Percentiles rank a stretch among this genome's conserved stretches.
These are phyloP conservation scores for Paraescarpia echinospica DNA, from an alignment of 1,140 invertebrate species.

Conservation along the genomic window DNA sequence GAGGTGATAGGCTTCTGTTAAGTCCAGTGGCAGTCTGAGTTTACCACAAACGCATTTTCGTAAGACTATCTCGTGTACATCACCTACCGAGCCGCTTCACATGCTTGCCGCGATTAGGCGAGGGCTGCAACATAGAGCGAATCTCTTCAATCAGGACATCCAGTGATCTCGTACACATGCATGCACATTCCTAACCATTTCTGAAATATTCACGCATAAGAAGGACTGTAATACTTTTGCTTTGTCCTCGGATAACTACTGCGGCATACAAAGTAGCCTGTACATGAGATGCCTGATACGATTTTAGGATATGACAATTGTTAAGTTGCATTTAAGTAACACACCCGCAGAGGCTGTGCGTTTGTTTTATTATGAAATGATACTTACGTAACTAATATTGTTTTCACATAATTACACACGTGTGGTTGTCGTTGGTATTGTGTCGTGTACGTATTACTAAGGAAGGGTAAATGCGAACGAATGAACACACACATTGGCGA, in stretches of 20 bases:
- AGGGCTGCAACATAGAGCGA: background rate
- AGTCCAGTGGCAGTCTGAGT: too few relatives aligned
- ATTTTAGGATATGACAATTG: background rate
- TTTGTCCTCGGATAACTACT: background rate
- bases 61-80: background rate
- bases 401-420: background rate
- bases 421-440: too few relatives aligned
- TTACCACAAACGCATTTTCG: too few relatives aligned
- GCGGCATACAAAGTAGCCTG: background rate
- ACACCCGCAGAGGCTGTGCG: too few relatives aligned
- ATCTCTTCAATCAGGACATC: too few relatives aligned
- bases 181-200: too few relatives aligned
- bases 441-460: too few relatives aligned
- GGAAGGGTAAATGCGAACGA: too few relatives aligned
- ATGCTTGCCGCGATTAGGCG: background rate
- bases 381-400: background rate
- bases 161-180: too few relatives aligned
- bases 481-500: background rate
- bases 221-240: background rate
- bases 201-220: background rate
- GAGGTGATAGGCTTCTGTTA: background rate
- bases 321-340: background rate
- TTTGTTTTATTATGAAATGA: background rate
- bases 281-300: background rate
- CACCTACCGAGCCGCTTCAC: background rate